Evolutionary conservation across 2,797 vertebrate genomes (phyloP), one percentile per base, ranked within the genome.

Genomic region (Acrossocheilus fasciatus): DNA sequence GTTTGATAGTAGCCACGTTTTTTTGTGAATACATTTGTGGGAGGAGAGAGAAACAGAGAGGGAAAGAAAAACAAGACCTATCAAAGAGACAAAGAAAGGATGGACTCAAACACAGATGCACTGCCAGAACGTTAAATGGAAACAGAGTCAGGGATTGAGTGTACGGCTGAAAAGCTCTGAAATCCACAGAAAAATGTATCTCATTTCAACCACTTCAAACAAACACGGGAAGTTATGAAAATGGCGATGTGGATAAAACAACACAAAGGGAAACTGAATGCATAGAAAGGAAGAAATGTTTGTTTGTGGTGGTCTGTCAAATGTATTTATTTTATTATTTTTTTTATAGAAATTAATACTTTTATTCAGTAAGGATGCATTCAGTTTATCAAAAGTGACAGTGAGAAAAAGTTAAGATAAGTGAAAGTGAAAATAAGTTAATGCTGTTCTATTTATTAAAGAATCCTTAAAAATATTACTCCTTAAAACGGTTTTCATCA

Each of bases 151-250:
- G 41, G 54, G 69, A 66, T 72, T 68, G 73, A 66, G 45, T 64
- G 6, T 43, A 62, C 4, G 12, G 47, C 36, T 50, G 14, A 85
- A 69, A 18, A 52, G n/a, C 76, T 50, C 26, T 73, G 79, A 73
- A 79, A 26, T 73, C 50, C 4, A 57, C 39, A 45, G 43, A 26
- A 39, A 62, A 47, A 4, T 17, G n/a, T 20, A 81, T 86, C 43
- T 70, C 2, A 39, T 30, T 74, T 50, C 7, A 66, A 23, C n/a
- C 47, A 23, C 47, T 83, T 83, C 72, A 17, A 74, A 78, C 70
- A 82, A 84, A 84, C 62, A 62, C 20, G 45, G 78, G 50, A 86
- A 79, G 54, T 81, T 45, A 15, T 87, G 64, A 64, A 72, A 81
- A 72, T 26, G 5, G 8, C 45, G 4, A 45, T 59, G 68, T 36